These are phyloP conservation scores for Thripadectes ignobilis DNA, from an alignment of 2,797 vertebrate genomes.

Conservation along the genomic window DNA sequence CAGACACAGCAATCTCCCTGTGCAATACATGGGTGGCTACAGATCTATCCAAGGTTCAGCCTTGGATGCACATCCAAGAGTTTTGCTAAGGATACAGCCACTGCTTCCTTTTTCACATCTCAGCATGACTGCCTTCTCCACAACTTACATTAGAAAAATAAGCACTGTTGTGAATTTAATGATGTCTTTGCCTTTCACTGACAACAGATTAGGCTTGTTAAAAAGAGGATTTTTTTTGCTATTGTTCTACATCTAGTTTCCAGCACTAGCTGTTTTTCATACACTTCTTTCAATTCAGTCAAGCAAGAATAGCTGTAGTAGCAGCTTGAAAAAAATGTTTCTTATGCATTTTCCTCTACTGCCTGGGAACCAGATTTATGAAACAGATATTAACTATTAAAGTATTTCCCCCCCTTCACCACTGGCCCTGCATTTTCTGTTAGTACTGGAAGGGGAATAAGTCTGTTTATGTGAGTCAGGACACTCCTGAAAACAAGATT, in stretches of 20 bases:
- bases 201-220: conserved; percentile 32
- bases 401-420: neutral
- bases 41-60: neutral
- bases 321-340: neutral
- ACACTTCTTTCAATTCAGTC: conserved; percentile 1
- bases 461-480: conserved; percentile 12
- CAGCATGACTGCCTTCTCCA: conserved; percentile 24
- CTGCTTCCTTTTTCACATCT: neutral
- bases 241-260: conserved; percentile 39
- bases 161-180: conserved; percentile 10
- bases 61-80: rapidly evolving
- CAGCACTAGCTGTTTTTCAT: neutral
- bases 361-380: conserved; percentile 45
- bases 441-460: conserved; percentile 20
- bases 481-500: conserved; percentile 59
- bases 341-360: conserved; percentile 24
- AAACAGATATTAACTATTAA: conserved; percentile 43
- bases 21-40: neutral
- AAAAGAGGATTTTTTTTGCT: neutral
- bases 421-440: conserved; percentile 23
- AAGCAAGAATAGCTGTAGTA: neutral
- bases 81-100: neutral
- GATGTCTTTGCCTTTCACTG: conserved; percentile 23
- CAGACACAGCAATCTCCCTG: neutral
- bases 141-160: conserved; percentile 5